These are phyloP conservation scores for Alca torda DNA, from an alignment of 2,797 vertebrate genomes.

Conservation along the genomic window DNA sequence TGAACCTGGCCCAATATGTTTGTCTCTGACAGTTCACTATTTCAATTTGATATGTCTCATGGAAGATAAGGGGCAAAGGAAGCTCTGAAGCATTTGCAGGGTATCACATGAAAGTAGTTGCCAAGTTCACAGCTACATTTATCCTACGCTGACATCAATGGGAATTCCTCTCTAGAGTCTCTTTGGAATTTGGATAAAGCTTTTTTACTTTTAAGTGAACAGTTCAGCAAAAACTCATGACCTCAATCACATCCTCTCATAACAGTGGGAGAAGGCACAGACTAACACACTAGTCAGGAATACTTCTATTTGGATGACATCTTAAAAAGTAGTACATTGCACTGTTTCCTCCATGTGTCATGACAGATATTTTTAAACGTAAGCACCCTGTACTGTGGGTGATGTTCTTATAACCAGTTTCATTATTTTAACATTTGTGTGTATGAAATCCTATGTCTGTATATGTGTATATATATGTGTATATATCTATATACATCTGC, in stretches of 20 bases:
- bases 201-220: background rate
- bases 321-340: background rate
- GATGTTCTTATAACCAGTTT: background rate
- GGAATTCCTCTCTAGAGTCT: background rate
- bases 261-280: background rate
- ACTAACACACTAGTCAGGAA: background rate
- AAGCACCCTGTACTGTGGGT: background rate
- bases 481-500: too few species aligned
- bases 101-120: background rate
- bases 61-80: background rate
- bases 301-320: background rate
- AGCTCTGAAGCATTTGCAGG: background rate
- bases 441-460: too few species aligned
- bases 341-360: background rate
- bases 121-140: background rate
- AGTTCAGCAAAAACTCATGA: background rate
- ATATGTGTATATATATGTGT: too few species aligned
- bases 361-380: background rate
- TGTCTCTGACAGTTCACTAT: background rate
- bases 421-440: background rate
- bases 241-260: background rate
- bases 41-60: background rate
- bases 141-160: background rate
- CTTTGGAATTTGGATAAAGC: background rate
- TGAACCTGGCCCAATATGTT: background rate